Base-by-base conservation (phyloP, 2,113 vertebrate species). In the Fregetta grallaria region DNA sequence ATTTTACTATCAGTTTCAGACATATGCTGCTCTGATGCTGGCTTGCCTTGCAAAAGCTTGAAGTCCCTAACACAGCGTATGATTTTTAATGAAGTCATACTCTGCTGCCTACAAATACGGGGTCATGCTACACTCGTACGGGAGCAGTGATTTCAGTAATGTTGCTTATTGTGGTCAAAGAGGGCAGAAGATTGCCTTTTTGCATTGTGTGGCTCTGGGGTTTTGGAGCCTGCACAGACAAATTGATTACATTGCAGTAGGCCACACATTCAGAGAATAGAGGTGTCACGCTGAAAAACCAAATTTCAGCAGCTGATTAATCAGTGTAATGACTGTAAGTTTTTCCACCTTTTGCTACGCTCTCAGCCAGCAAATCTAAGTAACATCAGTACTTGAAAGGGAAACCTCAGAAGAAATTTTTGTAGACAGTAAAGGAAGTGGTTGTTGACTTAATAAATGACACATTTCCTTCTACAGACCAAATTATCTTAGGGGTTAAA, bases 1-100 rank as follows among this genome's bases (percentile, higher is more conserved):
- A 83, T 96, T 96, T 94, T 94, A 7, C 79, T 96, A 56, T 94
- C 88, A 26, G 88, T 92, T 96, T 84, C 95, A 96, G 95, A 84
- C 94, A 75, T 92, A 19, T 83, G 83, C 92, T 94, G 76, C 77
- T 96, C 81, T 79, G 90, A 52, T 90, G 84, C 95, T n/a, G 84
- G 14, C 86, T 72, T 40, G 87, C 74, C 80, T 89, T 34, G 53
- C 61, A 15, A 30, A 62, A 63, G 23, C 91, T 94, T 68, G 55
- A 55, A 50, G 88, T 81, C 67, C 38, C 61, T 45, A 86, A 32
- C 67, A 11, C 55, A 15, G 77, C 11, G 7, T 40, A 77, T 82
- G 88, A 15, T 83, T 91, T 94, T 92, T 94, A 94, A 96, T 86
- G 94, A 91, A 95, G 94, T 79, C 86, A 40, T 94, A 72, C 72